Evolutionary conservation across 1,140 invertebrate genomes (phyloP), one percentile per base, ranked within the genome.

Genomic region (Homarus americanus): DNA sequence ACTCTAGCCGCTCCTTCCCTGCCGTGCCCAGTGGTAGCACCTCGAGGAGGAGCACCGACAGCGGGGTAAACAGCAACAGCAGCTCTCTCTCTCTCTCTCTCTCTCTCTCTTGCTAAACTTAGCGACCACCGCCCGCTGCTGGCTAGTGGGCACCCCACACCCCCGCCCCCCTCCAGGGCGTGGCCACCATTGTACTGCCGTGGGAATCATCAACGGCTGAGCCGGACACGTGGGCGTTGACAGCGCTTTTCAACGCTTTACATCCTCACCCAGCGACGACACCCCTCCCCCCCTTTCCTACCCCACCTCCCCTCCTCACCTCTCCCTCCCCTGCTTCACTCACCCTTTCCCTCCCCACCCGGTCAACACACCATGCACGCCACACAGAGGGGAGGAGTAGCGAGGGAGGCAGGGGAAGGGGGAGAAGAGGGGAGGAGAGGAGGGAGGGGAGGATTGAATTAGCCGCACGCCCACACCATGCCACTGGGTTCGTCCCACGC

Each of bases 151-250:
- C 58, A 3, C 63, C 63, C 63, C 28, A 1, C 28, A 69, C 24
- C 63, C 7, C 63, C 63, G 4, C 58, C 0, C 20, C 58, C 2
- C 24, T 20, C 53, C 2, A 2, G 9, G 9, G 2, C 20, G n/a
- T 5, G 17, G 17, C 63, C 28, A 12, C 3, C 63, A 69, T 69
- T 69, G 63, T 69, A 5, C n/a, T 32, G n/a, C 17, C 63, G 63
- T 69, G 63, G 63, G 63, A 69, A 69, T 28, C n/a, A 0, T 69
- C 63, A 69, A 69, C 63, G 63, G 63, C 12, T 69, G 7, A 69
- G 63, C 63, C n/a, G 63, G 63, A 69, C 63, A 69, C n/a, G 63
- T 69, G 63, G 63, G 63, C n/a, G 28, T 69, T 69, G 63, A 28
- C 63, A 24, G 58, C 12, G 20, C 58, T 63, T 63, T 63, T 63